phyloP scores from a whole-genome alignment of 2,797 vertebrate species.

The Pseudochaenichthys georgianus region DNA sequence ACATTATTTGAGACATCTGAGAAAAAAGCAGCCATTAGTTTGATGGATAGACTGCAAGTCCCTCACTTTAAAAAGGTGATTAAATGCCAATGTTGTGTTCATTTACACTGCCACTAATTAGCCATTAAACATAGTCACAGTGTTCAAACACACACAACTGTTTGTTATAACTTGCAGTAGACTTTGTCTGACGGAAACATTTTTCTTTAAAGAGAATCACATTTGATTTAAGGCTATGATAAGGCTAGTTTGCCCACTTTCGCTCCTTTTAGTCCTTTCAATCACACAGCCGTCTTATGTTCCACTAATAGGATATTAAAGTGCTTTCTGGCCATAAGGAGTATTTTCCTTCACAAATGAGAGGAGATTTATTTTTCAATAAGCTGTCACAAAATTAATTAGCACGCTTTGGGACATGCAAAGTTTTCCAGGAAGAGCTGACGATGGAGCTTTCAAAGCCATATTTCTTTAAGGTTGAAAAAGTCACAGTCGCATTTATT shows the following conservation, averaged over 20 bases:
- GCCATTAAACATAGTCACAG: no score
- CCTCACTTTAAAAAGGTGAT: constrained; percentile 24
- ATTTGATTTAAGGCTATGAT: constrained; percentile 20
- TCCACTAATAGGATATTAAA: constrained; percentile 27
- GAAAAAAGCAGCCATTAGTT: constrained; percentile 12
- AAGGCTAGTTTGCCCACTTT: constrained; percentile 3
- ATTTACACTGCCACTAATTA: no score
- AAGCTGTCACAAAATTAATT: constrained; percentile 41
- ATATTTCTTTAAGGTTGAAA: constrained; percentile 15
- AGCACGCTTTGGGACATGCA: constrained; percentile 10
- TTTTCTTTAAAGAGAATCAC: constrained; percentile 5
- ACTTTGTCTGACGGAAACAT: constrained; percentile 15
- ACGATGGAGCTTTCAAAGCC: constrained; percentile 42
- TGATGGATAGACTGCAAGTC: constrained; percentile 22
- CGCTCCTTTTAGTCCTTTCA: constrained; percentile 15
- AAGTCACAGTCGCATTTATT: not conserved
- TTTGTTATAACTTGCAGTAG: not conserved
- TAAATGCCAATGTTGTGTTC: no score
- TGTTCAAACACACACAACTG: not conserved
- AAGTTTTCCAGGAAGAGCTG: constrained; percentile 17
- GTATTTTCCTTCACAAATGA: constrained; percentile 30
- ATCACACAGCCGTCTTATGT: constrained; percentile 8
- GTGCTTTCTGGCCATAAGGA: not conserved
- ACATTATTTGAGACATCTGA: constrained; percentile 18
- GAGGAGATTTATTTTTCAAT: constrained; percentile 34